These are phyloP conservation scores for Buathra laborator DNA, from an alignment of 2,888 invertebrate genomes.

Conservation along the genomic window DNA sequence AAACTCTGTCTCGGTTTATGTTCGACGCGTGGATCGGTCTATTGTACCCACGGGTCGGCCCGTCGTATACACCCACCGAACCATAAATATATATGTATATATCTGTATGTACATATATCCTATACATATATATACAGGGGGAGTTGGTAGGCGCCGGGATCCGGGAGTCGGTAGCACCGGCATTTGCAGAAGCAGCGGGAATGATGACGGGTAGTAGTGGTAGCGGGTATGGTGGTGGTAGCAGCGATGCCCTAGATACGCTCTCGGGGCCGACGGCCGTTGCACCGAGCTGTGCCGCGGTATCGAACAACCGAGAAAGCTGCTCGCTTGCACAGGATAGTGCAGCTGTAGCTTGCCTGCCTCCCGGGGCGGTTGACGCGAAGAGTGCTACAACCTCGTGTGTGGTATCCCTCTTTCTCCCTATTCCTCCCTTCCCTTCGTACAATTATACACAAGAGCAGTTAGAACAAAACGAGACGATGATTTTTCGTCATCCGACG, in stretches of 20 bases:
- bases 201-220: slow-evolving; percentile 59
- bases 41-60: slow-evolving; percentile 41
- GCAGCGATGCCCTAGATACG: slow-evolving; percentile 81
- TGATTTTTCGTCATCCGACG: neutral
- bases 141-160: slow-evolving; percentile 18
- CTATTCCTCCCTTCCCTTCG: slow-evolving; percentile 2
- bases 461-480: neutral
- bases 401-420: slow-evolving; percentile 21
- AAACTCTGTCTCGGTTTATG: slow-evolving; percentile 10
- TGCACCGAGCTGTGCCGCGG: slow-evolving; percentile 76
- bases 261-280: slow-evolving; percentile 81
- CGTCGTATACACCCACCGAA: neutral
- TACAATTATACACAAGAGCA: neutral
- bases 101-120: no score
- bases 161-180: slow-evolving; percentile 63
- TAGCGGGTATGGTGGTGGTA: slow-evolving; percentile 59
- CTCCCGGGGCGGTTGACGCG: slow-evolving; percentile 45
- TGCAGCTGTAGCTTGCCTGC: slow-evolving; percentile 71
- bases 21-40: slow-evolving; percentile 61
- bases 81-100: neutral
- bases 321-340: slow-evolving; percentile 74
- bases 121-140: neutral
- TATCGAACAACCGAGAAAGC: slow-evolving; percentile 80
- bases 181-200: slow-evolving; percentile 55
- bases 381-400: slow-evolving; percentile 60